Percentiles rank a stretch among this genome's conserved stretches.
Evolutionary conservation across 2,888 invertebrate species (phyloP).

Genomic region (Conchocele bisecta): DNA sequence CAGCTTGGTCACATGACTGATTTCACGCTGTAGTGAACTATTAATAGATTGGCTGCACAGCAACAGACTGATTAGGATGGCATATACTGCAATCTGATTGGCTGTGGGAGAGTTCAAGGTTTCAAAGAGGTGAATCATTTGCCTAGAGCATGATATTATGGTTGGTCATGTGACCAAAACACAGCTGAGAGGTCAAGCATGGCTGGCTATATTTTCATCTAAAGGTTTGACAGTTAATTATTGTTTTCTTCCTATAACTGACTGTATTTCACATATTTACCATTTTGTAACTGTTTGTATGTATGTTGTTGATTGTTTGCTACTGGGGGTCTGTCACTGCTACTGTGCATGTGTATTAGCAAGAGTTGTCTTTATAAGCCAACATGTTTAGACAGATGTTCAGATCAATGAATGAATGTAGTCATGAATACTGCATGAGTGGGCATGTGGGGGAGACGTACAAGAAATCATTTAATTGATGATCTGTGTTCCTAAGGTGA

Average conservation of each 20-base stretch:
- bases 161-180: slow-evolving; percentile 77
- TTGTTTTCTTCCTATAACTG: no score
- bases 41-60: slow-evolving; percentile 70
- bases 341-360: no score
- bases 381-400: slow-evolving; percentile 47
- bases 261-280: no score
- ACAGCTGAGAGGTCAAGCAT: slow-evolving; percentile 63
- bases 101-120: slow-evolving; percentile 66
- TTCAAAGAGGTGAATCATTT: slow-evolving; percentile 68
- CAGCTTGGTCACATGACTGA: slow-evolving; percentile 57
- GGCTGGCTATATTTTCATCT: slow-evolving; percentile 54
- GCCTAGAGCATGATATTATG: slow-evolving; percentile 61
- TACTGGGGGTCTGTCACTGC: no score
- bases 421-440: slow-evolving; percentile 49
- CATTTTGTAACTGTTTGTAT: no score
- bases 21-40: slow-evolving; percentile 56
- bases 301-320: no score
- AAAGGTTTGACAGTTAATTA: slow-evolving; percentile 51
- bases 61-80: slow-evolving; percentile 67
- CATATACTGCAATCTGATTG: slow-evolving; percentile 63
- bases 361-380: no score
- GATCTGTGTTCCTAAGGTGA: no score
- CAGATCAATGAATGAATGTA: slow-evolving; percentile 53
- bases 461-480: slow-evolving; percentile 14
- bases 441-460: slow-evolving; percentile 9